Evolutionary conservation across 1,140 invertebrate species (phyloP).

Genomic region (Mizuhopecten yessoensis): DNA sequence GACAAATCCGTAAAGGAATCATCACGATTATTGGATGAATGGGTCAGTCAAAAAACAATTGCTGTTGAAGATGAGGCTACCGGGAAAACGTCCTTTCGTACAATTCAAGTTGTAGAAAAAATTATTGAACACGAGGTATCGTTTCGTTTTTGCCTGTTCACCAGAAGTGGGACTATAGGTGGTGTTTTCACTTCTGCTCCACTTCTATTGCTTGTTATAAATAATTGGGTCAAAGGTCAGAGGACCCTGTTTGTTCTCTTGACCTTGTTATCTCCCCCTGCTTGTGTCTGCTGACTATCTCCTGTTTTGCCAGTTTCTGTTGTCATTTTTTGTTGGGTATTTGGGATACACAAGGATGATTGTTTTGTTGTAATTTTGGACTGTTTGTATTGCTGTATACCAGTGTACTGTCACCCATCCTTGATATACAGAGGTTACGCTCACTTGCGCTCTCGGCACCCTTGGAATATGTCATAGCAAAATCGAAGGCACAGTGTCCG

Average conservation of each 20-base stretch:
- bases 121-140: conserved; percentile 97
- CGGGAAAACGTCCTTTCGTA: conserved; percentile 92
- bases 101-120: conserved; percentile 96
- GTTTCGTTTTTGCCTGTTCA: conserved; percentile 22
- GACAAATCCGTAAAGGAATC: conserved; percentile 93
- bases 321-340: background rate
- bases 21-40: conserved; percentile 94
- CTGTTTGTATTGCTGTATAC: background rate
- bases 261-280: background rate
- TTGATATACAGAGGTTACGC: no score
- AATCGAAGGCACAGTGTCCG: no score
- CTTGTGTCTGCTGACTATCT: background rate
- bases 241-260: background rate
- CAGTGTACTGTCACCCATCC: background rate
- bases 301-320: conserved; percentile 13
- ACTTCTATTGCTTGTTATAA: conserved; percentile 43
- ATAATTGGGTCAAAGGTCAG: background rate
- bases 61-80: conserved; percentile 93
- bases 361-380: conserved; percentile 11
- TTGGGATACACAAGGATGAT: background rate
- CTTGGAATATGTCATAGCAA: no score
- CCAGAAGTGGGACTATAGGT: background rate
- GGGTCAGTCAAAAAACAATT: conserved; percentile 92
- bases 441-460: no score
- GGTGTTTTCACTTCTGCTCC: conserved; percentile 4